Percentiles rank a stretch among this genome's conserved stretches.
phyloP scores from a whole-genome alignment of 2,888 invertebrate species.

The Automeris io region DNA sequence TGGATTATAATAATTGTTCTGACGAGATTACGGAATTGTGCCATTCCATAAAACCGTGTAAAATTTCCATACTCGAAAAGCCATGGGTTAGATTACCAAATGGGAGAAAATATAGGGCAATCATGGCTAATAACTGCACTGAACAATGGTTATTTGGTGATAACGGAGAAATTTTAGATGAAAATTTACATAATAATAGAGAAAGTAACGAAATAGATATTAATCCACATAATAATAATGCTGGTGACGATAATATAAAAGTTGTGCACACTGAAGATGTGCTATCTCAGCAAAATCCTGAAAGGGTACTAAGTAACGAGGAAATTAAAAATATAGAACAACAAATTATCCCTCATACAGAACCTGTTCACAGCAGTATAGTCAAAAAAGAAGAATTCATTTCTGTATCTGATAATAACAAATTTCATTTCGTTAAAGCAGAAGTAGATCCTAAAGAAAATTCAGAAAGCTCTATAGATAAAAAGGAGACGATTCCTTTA shows the following conservation, averaged over 20 bases:
- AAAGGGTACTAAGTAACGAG: conserved; percentile 41
- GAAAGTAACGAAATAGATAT: conserved; percentile 27
- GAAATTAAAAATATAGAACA: conserved; percentile 52
- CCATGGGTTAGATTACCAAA: conserved; percentile 78
- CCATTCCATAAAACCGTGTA: conserved; percentile 65
- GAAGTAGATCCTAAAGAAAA: conserved; percentile 23
- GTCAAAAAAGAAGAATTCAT: conserved; percentile 12
- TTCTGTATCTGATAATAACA: conserved; percentile 16
- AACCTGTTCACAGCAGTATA: conserved; percentile 16
- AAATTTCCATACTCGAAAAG: conserved; percentile 79
- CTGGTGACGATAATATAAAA: conserved; percentile 47
- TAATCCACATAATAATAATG: conserved; percentile 29
- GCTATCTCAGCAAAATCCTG: conserved; percentile 37
- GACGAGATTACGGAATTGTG: conserved; percentile 35
- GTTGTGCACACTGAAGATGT: conserved; percentile 40
- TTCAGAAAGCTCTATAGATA: conserved; percentile 14
- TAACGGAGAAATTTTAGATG: conserved; percentile 42
- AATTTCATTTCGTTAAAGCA: conserved; percentile 27
- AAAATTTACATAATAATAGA: conserved; percentile 20
- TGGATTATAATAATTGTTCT: conserved; percentile 67
- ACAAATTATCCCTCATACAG: conserved; percentile 53
- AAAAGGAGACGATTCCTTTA: conserved; percentile 20
- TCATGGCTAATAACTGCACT: conserved; percentile 82
- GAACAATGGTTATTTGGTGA: conserved; percentile 68
- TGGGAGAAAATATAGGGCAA: conserved; percentile 77